Percentiles rank a stretch among this genome's conserved stretches.
These are phyloP conservation scores for Megaceryle maxima DNA, from an alignment of 2,113 vertebrate genomes.

Conservation along the genomic window DNA sequence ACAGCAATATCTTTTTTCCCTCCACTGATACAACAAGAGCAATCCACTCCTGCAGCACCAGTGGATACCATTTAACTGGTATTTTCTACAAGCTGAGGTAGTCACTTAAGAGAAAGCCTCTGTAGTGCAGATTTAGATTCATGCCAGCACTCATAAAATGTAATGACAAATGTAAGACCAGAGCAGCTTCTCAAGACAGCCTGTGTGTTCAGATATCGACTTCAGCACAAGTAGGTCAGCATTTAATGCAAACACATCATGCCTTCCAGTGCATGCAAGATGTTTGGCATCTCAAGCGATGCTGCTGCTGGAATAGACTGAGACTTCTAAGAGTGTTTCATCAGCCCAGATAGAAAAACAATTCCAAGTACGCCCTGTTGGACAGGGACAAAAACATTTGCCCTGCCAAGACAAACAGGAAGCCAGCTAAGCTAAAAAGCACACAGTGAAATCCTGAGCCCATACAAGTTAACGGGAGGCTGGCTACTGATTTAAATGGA, in stretches of 20 bases:
- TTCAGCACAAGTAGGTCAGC: neutral
- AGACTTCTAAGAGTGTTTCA: neutral
- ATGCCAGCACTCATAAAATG: neutral
- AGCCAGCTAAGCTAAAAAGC: neutral
- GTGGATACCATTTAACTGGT: neutral
- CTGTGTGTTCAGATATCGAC: neutral
- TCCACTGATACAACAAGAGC: neutral
- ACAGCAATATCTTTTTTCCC: neutral
- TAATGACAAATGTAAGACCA: neutral
- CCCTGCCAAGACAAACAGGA: constrained; percentile 12
- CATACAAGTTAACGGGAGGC: neutral
- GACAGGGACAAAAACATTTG: neutral
- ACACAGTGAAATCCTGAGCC: neutral
- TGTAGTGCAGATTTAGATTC: neutral
- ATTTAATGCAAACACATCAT: neutral
- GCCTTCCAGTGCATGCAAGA: neutral
- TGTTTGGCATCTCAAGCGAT: neutral
- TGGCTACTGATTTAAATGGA: neutral
- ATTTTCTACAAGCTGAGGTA: neutral
- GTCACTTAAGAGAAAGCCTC: neutral
- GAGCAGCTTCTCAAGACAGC: neutral
- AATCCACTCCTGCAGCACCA: neutral
- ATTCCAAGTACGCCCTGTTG: neutral
- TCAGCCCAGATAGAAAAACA: neutral
- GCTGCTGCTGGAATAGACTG: neutral